Base-by-base conservation (phyloP, 1,140 invertebrate genomes). In the Drosophila jambulina region DNA sequence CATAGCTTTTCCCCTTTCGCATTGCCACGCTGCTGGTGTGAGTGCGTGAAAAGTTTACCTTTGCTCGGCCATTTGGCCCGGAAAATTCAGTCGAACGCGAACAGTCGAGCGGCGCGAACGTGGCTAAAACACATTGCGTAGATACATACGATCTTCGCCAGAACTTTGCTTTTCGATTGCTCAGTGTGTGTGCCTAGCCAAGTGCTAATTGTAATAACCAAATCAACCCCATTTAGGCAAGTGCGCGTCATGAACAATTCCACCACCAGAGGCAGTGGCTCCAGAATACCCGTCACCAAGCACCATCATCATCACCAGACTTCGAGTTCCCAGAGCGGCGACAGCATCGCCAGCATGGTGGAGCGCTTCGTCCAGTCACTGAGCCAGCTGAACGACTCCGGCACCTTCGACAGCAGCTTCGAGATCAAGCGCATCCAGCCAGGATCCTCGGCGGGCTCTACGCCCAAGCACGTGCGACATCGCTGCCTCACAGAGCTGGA, bases 331-430 rank as follows among this genome's bases (percentile, higher is more conserved):
- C 54, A 36, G 25, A 59, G 40, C 58, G 58, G 64, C 19, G 61
- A 80, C 6, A 53, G 17, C 49, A 86, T 91, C 17, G 60, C 76
- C 72, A 86, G 54, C 57, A 91, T 91, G 88, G 88, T 91, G 29
- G 88, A 91, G 42, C 80, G 83, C 32, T 92, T 92, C 36, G 86
- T 91, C 19, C 79, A 92, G 61, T 88, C 91, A 2, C 60, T 92
- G 40, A 80, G 83, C 8, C 84, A 92, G 17, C 72, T 92, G 1
- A 93, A 93, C 40, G 92, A 93, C 46, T 93, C 92, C 2, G 80
- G 85, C 48, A 85, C 76, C 72, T 92, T 93, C 43, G 92, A 93
- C 53, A 80, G 87, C 68, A 93, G 91, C 77, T 91, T 93, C 36
- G 92, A 93, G 63, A 79, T 92, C 51, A 93, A 93, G 51, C 57